These are phyloP conservation scores for Helobdella robusta DNA, from an alignment of 2,888 invertebrate species.

Conservation along the genomic window DNA sequence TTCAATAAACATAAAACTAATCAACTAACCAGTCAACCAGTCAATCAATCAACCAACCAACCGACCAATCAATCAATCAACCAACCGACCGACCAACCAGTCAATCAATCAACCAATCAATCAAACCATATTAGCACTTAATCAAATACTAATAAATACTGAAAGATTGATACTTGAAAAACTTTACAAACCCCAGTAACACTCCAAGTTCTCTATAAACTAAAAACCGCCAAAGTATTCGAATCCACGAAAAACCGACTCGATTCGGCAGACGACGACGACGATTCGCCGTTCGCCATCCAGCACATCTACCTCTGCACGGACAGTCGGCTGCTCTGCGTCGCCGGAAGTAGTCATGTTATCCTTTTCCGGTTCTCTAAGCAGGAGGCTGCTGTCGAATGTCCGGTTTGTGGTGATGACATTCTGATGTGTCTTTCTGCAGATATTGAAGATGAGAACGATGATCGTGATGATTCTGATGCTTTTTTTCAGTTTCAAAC, in stretches of 20 bases:
- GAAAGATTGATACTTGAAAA: too few species aligned
- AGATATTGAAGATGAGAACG: too few species aligned
- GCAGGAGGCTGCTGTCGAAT: slow-evolving; percentile 62
- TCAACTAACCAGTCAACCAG: too few species aligned
- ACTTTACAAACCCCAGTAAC: slow-evolving; percentile 58
- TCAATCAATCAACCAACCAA: too few species aligned
- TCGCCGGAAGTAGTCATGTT: slow-evolving; percentile 86
- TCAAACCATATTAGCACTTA: too few species aligned
- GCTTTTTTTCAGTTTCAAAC: too few species aligned
- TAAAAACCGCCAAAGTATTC: slow-evolving; percentile 88
- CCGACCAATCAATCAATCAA: too few species aligned
- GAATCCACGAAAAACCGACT: slow-evolving; percentile 56
- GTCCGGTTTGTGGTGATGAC: slow-evolving; percentile 39
- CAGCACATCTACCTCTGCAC: slow-evolving; percentile 77
- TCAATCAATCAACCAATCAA: too few species aligned
- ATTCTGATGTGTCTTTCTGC: background rate
- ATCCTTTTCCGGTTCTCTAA: slow-evolving; percentile 90
- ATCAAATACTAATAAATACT: too few species aligned
- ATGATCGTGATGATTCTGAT: too few species aligned
- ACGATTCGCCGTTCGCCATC: slow-evolving; percentile 80
- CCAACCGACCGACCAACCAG: too few species aligned
- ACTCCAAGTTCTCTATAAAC: slow-evolving; percentile 87
- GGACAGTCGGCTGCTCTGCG: slow-evolving; percentile 77
- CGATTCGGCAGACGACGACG: slow-evolving; percentile 40
- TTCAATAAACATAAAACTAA: too few species aligned